These are phyloP conservation scores for Malurus leucopterus DNA, from an alignment of 2,797 vertebrate genomes.

Conservation along the genomic window DNA sequence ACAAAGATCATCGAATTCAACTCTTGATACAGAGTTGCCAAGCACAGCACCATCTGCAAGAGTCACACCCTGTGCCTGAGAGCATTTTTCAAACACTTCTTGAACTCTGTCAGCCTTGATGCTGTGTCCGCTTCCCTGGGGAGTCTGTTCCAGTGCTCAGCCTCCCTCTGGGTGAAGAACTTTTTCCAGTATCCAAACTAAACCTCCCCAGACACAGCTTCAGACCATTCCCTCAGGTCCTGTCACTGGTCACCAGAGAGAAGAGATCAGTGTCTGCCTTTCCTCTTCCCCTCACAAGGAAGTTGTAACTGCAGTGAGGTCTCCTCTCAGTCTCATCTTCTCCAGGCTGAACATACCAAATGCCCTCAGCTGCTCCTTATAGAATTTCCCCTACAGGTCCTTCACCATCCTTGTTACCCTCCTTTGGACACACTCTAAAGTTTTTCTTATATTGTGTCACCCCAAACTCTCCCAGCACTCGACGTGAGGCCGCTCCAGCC, in stretches of 20 bases:
- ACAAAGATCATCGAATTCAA: not conserved
- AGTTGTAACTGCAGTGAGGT: not conserved
- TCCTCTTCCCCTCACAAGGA: no score
- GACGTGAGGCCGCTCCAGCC: rapidly evolving
- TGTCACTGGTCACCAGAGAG: not conserved
- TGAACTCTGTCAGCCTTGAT: not conserved
- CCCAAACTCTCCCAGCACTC: rapidly evolving
- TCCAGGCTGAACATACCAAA: not conserved
- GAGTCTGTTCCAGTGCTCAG: not conserved
- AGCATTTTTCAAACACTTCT: not conserved
- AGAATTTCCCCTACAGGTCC: rapidly evolving
- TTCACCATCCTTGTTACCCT: not conserved
- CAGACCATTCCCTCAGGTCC: not conserved
- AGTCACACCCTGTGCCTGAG: not conserved
- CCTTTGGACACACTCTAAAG: not conserved
- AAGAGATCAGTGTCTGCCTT: not conserved
- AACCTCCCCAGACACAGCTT: not conserved
- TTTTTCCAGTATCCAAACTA: not conserved
- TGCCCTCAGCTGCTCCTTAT: rapidly evolving
- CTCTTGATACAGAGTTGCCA: not conserved
- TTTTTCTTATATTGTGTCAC: not conserved
- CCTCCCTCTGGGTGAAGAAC: not conserved
- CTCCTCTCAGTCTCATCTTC: not conserved
- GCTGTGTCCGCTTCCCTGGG: not conserved
- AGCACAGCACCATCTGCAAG: not conserved